Base-by-base conservation (phyloP, 2,797 vertebrate species). In the Poeciliopsis turneri region DNA sequence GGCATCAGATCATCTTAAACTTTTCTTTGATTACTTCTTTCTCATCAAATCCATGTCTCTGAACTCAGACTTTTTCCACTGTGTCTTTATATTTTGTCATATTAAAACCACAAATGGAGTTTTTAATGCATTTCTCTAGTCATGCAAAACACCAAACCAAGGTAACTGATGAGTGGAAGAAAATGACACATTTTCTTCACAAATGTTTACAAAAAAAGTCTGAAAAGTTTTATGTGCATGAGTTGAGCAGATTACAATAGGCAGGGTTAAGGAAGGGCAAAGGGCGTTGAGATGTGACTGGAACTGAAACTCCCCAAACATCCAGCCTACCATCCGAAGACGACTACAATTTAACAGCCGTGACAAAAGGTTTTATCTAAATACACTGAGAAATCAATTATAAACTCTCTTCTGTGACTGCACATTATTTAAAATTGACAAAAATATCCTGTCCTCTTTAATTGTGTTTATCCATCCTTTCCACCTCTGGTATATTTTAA, bases 31-130 rank as follows among this genome's bases (percentile, higher is more conserved):
- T 30, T 55, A 18, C 74, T 75, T 72, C 74, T 68, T 72, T 78
- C 74, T 82, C 72, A 73, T 78, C 72, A 78, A 66, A 76, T 82
- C 64, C 73, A 84, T 28, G 69, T 86, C 74, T 61, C 39, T 70
- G 41, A 25, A 45, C 23, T 45, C 25, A 70, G 41, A 70, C 33
- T 45, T 70, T 16, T 28, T 70, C 18, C 41, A 15, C 66, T n/a
- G 13, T 28, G 5, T 46, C 30, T 41, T 68, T 2, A 25, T 10
- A 69, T 41, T 43, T 43, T 69, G 20, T 43, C 23, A 25, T 25
- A 43, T 69, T 12, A 43, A 23, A 41, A 25, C 4, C 0, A 25
- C 4, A 43, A 69, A 18, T 20, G 33, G 8, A 6, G 36, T 30
- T 33, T 18, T 30, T 12, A 41, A 69, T 69, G 10, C 1, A 69